Evolutionary conservation across 2,797 vertebrate species (phyloP).

Genomic region (Centroberyx gerrardi): DNA sequence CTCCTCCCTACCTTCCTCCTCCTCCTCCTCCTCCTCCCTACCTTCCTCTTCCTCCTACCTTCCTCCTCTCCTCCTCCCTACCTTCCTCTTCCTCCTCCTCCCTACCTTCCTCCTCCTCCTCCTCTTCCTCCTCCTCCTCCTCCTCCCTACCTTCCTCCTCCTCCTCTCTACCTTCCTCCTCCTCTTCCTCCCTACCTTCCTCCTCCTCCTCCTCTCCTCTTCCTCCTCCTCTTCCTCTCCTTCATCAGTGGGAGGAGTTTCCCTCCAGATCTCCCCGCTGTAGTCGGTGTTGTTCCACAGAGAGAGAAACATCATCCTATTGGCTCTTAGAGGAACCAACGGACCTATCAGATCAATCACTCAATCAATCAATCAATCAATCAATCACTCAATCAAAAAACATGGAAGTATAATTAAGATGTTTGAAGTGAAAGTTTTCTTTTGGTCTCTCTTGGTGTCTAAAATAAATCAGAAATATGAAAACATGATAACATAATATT

Average conservation of each 20-base stretch:
- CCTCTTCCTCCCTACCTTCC: constrained; percentile 41
- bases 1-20: no score
- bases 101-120: neutral
- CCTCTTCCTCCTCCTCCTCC: neutral
- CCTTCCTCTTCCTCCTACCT: constrained; percentile 28
- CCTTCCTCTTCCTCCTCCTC: neutral
- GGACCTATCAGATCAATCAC: constrained; percentile 27
- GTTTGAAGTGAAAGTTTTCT: no score
- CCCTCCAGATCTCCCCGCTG: constrained; percentile 76
- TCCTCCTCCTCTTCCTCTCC: constrained; percentile 26
- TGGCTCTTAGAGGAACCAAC: constrained; percentile 79
- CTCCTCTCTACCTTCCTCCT: neutral
- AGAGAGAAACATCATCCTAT: constrained; percentile 78
- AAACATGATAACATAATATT: no score
- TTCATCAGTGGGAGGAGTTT: constrained; percentile 57
- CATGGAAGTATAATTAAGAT: no score
- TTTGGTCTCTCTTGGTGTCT: no score
- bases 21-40: no score
- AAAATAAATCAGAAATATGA: no score
- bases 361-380: neutral
- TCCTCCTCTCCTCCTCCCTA: constrained; percentile 30
- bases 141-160: neutral
- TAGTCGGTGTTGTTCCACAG: constrained; percentile 85
- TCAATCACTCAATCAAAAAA: neutral
- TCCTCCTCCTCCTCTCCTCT: constrained; percentile 42